Percentiles rank a stretch among this genome's conserved stretches.
These are phyloP conservation scores for Alces alces DNA, from an alignment of 2,113 vertebrate genomes.

Conservation along the genomic window DNA sequence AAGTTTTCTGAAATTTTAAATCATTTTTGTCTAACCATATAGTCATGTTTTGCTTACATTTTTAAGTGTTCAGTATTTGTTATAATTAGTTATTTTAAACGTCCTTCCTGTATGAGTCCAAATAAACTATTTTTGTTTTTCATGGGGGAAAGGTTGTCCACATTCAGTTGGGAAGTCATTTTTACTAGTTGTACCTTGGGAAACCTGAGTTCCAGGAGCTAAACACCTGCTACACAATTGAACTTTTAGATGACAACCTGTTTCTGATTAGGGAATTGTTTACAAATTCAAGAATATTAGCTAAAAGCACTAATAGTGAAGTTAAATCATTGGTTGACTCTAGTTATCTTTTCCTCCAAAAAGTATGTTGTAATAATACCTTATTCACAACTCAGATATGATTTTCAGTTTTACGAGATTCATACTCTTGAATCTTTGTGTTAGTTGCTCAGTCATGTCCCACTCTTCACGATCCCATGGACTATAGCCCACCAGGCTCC, in stretches of 20 bases:
- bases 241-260: not conserved
- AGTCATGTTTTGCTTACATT: not conserved
- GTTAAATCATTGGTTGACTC: slow-evolving; percentile 12
- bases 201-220: not conserved
- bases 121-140: slow-evolving; percentile 19
- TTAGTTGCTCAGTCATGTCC: not conserved
- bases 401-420: slow-evolving; percentile 47
- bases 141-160: not conserved
- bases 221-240: not conserved
- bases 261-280: slow-evolving; percentile 18
- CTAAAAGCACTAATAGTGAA: slow-evolving; percentile 14
- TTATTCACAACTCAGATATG: slow-evolving; percentile 20
- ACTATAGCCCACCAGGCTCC: not conserved
- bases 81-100: not conserved
- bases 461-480: not conserved
- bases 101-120: not conserved
- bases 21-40: not conserved
- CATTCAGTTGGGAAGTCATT: not conserved
- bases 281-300: slow-evolving; percentile 7
- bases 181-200: not conserved
- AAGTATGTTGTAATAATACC: slow-evolving; percentile 31
- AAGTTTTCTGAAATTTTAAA: not conserved
- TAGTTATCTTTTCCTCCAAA: not conserved
- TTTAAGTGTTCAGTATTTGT: not conserved
- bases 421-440: slow-evolving; percentile 18